Base-by-base conservation (phyloP, 1,140 invertebrate genomes). In the Neuroterus valhalla region DNA sequence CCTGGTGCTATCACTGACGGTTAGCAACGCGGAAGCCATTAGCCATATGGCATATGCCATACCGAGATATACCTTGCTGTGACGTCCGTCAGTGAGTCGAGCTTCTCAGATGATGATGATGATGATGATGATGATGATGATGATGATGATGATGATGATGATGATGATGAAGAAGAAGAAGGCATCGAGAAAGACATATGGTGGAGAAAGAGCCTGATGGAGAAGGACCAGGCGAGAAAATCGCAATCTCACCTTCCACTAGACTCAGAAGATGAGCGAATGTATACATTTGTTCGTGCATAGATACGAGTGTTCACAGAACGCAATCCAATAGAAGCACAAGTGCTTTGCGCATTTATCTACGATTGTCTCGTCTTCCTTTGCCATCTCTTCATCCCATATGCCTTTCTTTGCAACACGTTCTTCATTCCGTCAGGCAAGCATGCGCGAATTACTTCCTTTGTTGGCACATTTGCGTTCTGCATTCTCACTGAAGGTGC, bases 11-110 rank as follows among this genome's bases (percentile, higher is more conserved):
- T 85, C 82, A 82, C 81, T 85, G 84, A 84, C 80, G 83, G 73
- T 82, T 72, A 78, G 80, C 84, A 85, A 85, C 84, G 84, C 84
- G 84, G 85, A 86, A 85, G 85, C 86, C 82, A 84, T 86, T 83
- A 83, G 84, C 86, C 86, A 86, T 87, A 87, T 87, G 86, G 85
- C 86, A 78, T 84, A 86, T 78, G 79, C 77, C 72, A 67, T 72
- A 31, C 23, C 52, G 23, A 23, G 52, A 31, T 62, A 62, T 62
- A 62, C 23, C 52, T 62, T 62, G 21, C 52, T 62, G 52, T 62
- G 52, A 21, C 10, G 23, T 31, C 52, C 52, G 52, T 62, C 52
- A 62, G 12, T 62, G 21, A 62, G 10, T 62, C 14, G 21, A 31
- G 21, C 52, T 3, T 62, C 52, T 62, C 52, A 62, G 21, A 62